phyloP scores from a whole-genome alignment of 2,797 vertebrate genomes.

The Hylomyscus alleni region DNA sequence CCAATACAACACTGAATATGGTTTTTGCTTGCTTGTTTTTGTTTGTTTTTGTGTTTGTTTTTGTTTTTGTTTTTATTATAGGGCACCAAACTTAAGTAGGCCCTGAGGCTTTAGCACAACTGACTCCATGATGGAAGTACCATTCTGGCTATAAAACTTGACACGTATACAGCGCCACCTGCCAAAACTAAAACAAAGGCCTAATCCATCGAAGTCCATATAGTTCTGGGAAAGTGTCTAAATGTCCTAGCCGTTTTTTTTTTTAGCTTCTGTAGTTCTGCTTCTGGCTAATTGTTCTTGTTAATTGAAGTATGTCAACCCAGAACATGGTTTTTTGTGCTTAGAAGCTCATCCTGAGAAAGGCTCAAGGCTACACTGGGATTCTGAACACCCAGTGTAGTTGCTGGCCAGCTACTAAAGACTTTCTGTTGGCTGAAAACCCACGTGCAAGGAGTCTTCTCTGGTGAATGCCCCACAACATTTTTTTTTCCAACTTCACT shows the following conservation, averaged over 20 bases:
- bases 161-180: neutral
- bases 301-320: neutral
- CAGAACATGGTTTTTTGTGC: neutral
- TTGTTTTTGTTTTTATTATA: neutral
- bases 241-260: neutral
- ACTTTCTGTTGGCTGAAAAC: neutral
- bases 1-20: neutral
- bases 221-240: neutral
- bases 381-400: neutral
- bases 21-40: too few relatives aligned
- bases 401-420: neutral
- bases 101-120: neutral
- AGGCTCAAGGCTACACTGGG: neutral
- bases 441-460: neutral
- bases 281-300: neutral
- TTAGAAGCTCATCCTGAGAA: neutral
- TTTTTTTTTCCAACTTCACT: neutral
- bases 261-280: neutral
- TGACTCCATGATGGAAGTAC: neutral
- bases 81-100: neutral
- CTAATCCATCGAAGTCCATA: neutral
- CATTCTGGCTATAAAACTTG: neutral
- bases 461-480: neutral
- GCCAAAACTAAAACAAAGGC: neutral
- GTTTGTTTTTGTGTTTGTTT: neutral